These are phyloP conservation scores for Stenichneumon culpator DNA, from an alignment of 2,888 invertebrate species.

Conservation along the genomic window DNA sequence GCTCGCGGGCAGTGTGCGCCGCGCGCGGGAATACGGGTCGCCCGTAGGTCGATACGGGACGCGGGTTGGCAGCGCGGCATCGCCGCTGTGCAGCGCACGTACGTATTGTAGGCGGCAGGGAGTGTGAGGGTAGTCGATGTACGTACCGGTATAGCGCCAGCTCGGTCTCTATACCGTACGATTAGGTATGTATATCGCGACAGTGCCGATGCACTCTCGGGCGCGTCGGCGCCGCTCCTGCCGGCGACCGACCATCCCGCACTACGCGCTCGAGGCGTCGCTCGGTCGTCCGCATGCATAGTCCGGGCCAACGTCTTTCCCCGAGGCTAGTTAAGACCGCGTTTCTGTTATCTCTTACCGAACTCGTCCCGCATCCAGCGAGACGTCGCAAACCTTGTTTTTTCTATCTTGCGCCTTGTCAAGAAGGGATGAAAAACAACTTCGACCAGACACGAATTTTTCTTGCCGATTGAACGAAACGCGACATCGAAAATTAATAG, in stretches of 20 bases:
- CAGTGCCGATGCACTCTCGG: conserved; percentile 76
- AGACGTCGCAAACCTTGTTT: background rate
- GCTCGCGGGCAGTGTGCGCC: conserved; percentile 27
- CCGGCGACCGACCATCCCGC: conserved; percentile 68
- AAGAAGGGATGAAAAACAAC: background rate
- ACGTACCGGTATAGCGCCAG: conserved; percentile 14
- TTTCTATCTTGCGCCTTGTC: background rate
- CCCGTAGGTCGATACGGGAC: conserved; percentile 70
- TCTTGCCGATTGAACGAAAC: background rate
- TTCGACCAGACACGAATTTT: background rate
- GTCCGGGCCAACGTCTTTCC: conserved; percentile 37
- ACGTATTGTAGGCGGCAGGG: conserved; percentile 47
- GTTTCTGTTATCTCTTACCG: conserved; percentile 5
- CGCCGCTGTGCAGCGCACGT: conserved; percentile 54
- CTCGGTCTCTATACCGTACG: conserved; percentile 53
- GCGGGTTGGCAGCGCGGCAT: conserved; percentile 50
- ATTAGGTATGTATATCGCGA: conserved; percentile 67
- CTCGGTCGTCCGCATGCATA: conserved; percentile 52
- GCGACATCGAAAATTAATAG: background rate
- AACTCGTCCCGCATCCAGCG: background rate
- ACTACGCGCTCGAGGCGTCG: conserved; percentile 49
- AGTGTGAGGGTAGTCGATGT: conserved; percentile 9
- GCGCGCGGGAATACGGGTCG: conserved; percentile 71
- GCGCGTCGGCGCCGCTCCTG: conserved; percentile 64
- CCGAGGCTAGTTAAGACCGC: conserved; percentile 3